Base-by-base conservation (phyloP, 1,140 invertebrate genomes). In the Ceratina japonica region DNA sequence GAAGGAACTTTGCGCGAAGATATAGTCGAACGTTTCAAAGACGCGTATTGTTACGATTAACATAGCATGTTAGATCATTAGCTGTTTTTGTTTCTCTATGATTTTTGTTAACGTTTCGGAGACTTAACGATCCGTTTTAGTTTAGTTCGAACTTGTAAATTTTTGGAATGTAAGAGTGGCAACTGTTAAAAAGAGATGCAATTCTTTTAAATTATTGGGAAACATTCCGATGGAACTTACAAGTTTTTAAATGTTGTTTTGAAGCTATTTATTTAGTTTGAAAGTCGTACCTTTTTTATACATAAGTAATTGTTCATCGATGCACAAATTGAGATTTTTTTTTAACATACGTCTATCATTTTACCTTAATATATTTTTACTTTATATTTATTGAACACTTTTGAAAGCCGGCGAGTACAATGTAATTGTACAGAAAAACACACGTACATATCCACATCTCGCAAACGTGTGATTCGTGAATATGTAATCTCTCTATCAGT, bases 311-410 rank as follows among this genome's bases (percentile, higher is more conserved):
- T 54, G 2, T 58, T 44, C 49, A 51, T 51, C 8, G 24, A 12
- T 77, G n/a, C 22, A 52, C 24, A 62, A 18, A 52, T 71, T 22
- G 52, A 62, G 69, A 0, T 37, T 52, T 37, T 22, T 70, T 62
- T 62, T 52, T 10, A 63, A 52, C 12, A n/a, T 71, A 63, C n/a
- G 13, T 10, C 3, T 7, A 37, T 37, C 37, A 70, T 51, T 62
- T 77, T 54, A 77, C 58, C 2, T 59, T 71, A 52, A 63, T 20
- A 18, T 24, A 59, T 77, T 71, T 37, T 71, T 77, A 44, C 10
- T 44, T 44, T 3, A 44, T 44, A 44, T 44, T 44, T 44, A 44
- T 77, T 3, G 44, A 71, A 37, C 52, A 54, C 2, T 71, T 77
- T 77, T 71, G 27, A 20, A 71, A 44, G 59, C 4, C 15, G 16